phyloP scores from a whole-genome alignment of 2,888 invertebrate genomes.

The Malthinus seriepunctatus region DNA sequence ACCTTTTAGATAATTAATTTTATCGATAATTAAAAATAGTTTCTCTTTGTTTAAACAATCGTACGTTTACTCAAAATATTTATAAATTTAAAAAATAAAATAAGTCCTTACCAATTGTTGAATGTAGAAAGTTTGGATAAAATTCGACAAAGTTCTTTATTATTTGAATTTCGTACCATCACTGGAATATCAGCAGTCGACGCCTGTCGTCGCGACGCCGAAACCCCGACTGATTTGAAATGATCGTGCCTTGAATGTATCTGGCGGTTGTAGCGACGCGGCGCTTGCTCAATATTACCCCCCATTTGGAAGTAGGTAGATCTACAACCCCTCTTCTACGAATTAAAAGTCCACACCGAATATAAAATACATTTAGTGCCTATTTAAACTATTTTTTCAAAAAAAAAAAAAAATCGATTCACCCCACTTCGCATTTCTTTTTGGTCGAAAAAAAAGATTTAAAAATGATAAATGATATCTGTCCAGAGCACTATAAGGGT shows the following conservation, averaged over 20 bases:
- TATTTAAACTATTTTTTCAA: neutral
- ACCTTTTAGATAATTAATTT: too few species aligned
- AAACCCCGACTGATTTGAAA: constrained; percentile 52
- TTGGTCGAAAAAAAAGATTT: constrained; percentile 17
- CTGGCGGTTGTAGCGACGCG: constrained; percentile 44
- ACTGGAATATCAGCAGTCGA: constrained; percentile 38
- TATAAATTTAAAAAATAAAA: neutral
- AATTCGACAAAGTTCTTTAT: constrained; percentile 7
- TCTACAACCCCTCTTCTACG: constrained; percentile 36
- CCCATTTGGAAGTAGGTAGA: constrained; percentile 29
- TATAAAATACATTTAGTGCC: constrained; percentile 30
- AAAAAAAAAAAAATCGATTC: neutral
- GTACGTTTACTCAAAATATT: too few species aligned
- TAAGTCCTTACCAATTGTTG: constrained; percentile 10
- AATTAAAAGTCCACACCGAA: constrained; percentile 44
- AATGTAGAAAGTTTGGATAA: constrained; percentile 8
- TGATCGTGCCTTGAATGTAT: constrained; percentile 42
- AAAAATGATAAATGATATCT: constrained; percentile 47
- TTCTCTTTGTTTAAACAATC: too few species aligned
- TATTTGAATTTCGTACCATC: constrained; percentile 17
- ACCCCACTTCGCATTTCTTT: neutral
- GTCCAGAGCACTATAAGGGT: constrained; percentile 45
- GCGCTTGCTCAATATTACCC: constrained; percentile 49
- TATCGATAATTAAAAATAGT: too few species aligned
- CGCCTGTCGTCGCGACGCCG: constrained; percentile 50